phyloP scores from a whole-genome alignment of 1,140 invertebrate genomes.

The Drosophila varians region DNA sequence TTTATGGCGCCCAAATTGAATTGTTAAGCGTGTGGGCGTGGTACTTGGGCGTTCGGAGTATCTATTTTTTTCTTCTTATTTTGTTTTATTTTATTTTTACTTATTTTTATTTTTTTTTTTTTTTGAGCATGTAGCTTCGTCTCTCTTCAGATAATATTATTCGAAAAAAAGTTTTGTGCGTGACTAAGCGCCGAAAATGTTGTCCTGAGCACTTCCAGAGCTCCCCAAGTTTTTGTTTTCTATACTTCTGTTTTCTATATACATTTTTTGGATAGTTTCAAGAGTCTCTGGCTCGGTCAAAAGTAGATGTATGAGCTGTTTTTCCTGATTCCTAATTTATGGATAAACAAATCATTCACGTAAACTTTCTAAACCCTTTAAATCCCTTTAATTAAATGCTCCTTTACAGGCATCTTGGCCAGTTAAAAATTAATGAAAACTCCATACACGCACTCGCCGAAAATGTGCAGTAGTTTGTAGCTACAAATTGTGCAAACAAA shows the following conservation, averaged over 20 bases:
- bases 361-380: not conserved
- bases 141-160: slow-evolving; percentile 46
- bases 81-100: slow-evolving; percentile 11
- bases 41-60: slow-evolving; percentile 31
- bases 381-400: slow-evolving; percentile 43
- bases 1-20: slow-evolving; percentile 55
- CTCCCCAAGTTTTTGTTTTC: slow-evolving; percentile 6
- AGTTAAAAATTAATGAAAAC: slow-evolving; percentile 33
- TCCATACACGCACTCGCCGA: slow-evolving; percentile 3
- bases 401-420: slow-evolving; percentile 1
- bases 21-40: slow-evolving; percentile 43
- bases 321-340: slow-evolving; percentile 9
- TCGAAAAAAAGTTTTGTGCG: slow-evolving; percentile 52
- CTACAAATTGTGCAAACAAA: slow-evolving; percentile 69
- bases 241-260: not conserved
- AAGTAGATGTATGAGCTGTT: slow-evolving; percentile 8
- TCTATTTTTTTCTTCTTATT: slow-evolving; percentile 38
- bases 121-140: not conserved
- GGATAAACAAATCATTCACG: slow-evolving; percentile 3
- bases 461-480: not conserved
- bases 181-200: slow-evolving; percentile 52
- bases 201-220: slow-evolving; percentile 27
- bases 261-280: slow-evolving; percentile 19
- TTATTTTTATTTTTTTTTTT: slow-evolving; percentile 19
- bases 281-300: slow-evolving; percentile 7